phyloP scores from a whole-genome alignment of 2,888 invertebrate species.

The Anoncus sp. region DNA sequence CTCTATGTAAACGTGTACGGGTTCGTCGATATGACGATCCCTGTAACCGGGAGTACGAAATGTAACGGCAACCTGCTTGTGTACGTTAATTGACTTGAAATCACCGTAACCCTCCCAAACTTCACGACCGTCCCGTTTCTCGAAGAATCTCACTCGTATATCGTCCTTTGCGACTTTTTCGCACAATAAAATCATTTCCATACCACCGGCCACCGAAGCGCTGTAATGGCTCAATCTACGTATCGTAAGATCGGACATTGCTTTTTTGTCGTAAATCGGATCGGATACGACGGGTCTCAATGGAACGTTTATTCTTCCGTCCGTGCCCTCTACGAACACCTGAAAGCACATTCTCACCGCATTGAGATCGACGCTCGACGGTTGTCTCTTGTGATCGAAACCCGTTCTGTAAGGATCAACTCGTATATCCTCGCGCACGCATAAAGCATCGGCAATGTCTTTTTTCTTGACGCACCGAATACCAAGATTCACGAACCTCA shows the following conservation, averaged over 20 bases:
- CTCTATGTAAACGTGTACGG: conserved; percentile 82
- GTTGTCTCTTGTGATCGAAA: conserved; percentile 84
- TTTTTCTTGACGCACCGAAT: conserved; percentile 87
- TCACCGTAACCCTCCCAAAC: conserved; percentile 85
- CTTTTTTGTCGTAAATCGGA: conserved; percentile 87
- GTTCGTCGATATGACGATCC: conserved; percentile 79
- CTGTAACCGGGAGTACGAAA: conserved; percentile 81
- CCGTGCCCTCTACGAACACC: conserved; percentile 84
- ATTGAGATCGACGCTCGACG: conserved; percentile 85
- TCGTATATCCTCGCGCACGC: conserved; percentile 84
- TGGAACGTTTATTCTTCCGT: conserved; percentile 84
- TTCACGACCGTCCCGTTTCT: conserved; percentile 83
- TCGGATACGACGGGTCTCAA: conserved; percentile 86
- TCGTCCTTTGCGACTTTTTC: conserved; percentile 85
- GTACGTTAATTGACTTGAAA: conserved; percentile 84
- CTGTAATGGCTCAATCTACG: conserved; percentile 85
- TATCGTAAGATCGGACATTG: conserved; percentile 85
- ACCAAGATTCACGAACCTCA: conserved; percentile 85
- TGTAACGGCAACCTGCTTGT: conserved; percentile 83
- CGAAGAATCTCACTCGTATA: conserved; percentile 85
- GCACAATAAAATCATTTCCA: conserved; percentile 86
- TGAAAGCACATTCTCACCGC: conserved; percentile 86
- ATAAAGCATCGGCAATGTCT: conserved; percentile 85
- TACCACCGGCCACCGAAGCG: conserved; percentile 85
- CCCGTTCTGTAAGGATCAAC: conserved; percentile 87